Evolutionary conservation across 2,888 invertebrate species (phyloP).

Genomic region (Sepioteuthis lessoniana): DNA sequence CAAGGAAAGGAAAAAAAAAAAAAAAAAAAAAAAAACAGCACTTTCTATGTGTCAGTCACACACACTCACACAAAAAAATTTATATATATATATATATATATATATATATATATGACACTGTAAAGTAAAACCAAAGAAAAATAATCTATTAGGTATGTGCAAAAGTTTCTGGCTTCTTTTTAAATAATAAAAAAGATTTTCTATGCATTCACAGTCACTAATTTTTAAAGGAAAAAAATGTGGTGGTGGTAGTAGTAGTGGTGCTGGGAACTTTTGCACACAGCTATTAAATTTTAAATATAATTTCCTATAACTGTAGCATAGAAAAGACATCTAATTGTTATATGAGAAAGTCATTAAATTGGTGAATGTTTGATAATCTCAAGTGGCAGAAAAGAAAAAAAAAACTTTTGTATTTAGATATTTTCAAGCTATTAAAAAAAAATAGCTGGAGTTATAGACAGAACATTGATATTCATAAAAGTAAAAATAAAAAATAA

Average conservation of each 20-base stretch:
- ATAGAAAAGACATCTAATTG: neutral
- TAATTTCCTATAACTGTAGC: neutral
- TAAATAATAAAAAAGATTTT: too few relatives aligned
- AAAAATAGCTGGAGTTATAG: neutral
- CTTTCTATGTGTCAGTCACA: neutral
- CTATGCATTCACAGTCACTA: neutral
- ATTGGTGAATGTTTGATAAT: neutral
- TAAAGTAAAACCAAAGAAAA: neutral
- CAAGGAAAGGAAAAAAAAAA: neutral
- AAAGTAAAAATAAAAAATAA: neutral
- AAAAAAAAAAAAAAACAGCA: neutral
- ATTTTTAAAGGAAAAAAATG: neutral
- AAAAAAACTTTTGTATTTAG: neutral
- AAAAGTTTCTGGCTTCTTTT: too few relatives aligned
- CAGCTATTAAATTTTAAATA: neutral
- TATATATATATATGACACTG: neutral
- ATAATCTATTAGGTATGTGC: too few relatives aligned
- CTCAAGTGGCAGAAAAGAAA: too few relatives aligned
- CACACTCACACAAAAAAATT: neutral
- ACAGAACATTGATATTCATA: neutral
- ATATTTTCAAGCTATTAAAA: neutral
- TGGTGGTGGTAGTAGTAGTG: too few relatives aligned
- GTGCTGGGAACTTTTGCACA: too few relatives aligned
- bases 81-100: slow-evolving; percentile 40
- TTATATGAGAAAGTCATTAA: neutral